Conservation (phyloP, 2,797 vertebrate genomes). For the Rhinella marina region DNA sequence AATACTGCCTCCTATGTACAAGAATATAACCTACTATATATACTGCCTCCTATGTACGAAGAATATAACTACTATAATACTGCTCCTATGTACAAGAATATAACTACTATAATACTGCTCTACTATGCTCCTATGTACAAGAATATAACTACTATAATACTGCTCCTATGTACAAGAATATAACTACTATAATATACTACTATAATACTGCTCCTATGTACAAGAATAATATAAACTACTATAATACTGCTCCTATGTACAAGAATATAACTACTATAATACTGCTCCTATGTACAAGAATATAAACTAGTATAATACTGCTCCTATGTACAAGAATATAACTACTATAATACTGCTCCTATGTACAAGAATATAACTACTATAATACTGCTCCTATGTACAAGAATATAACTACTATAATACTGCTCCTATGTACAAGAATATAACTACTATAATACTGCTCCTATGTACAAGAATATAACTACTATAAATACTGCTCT, state of each 20-base stretch:
- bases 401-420: not conserved
- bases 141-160: constrained; percentile 11
- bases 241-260: constrained; percentile 12
- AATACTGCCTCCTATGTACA: constrained; percentile 1
- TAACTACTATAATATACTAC: constrained; percentile 21
- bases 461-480: not conserved
- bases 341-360: constrained; percentile 4
- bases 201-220: constrained; percentile 15
- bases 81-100: constrained; percentile 3
- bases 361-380: not conserved
- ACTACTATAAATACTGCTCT: not conserved
- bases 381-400: not conserved
- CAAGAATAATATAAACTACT: constrained; percentile 21
- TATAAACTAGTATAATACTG: constrained; percentile 6
- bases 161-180: constrained; percentile 6
- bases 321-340: constrained; percentile 2
- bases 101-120: not conserved
- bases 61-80: constrained; percentile 7
- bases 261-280: constrained; percentile 15
- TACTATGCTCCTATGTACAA: constrained; percentile 7
- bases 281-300: not conserved
- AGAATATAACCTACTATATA: constrained; percentile 18
- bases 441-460: not conserved
- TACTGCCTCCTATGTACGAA: not conserved
- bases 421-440: not conserved